Percentiles rank a stretch among this genome's conserved stretches.
These are phyloP conservation scores for Thymelicus acteon DNA, from an alignment of 2,888 invertebrate genomes.

Conservation along the genomic window DNA sequence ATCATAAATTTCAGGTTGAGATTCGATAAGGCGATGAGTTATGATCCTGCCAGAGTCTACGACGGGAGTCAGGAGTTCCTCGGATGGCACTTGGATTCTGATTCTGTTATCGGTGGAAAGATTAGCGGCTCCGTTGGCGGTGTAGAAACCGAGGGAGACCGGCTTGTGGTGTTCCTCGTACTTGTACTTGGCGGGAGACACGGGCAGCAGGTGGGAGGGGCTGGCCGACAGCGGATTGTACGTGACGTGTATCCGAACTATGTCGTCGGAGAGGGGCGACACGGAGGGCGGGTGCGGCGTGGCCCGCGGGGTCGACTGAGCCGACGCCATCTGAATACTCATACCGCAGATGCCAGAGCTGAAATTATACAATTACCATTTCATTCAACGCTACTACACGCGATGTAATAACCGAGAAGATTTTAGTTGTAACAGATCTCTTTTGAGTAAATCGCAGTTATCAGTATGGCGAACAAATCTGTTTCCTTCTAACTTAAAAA, in stretches of 20 bases:
- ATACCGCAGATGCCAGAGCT: constrained; percentile 80
- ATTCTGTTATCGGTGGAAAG: constrained; percentile 88
- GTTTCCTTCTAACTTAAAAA: not conserved
- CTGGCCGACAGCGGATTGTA: constrained; percentile 86
- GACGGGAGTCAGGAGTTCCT: constrained; percentile 87
- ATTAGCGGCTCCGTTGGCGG: constrained; percentile 84
- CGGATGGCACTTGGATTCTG: constrained; percentile 88
- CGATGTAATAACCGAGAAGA: no score
- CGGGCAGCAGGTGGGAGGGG: constrained; percentile 80
- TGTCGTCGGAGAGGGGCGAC: constrained; percentile 86
- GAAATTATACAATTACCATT: constrained; percentile 48
- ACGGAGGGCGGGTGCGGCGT: constrained; percentile 87
- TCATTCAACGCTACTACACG: no score
- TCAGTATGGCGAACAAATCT: not conserved
- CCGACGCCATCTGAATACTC: constrained; percentile 80
- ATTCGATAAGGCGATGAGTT: constrained; percentile 68
- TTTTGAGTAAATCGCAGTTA: not conserved
- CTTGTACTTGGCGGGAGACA: constrained; percentile 73
- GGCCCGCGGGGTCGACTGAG: constrained; percentile 87
- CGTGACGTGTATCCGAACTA: constrained; percentile 92
- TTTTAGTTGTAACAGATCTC: not conserved
- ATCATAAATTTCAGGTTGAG: constrained; percentile 73
- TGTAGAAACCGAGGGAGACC: constrained; percentile 72
- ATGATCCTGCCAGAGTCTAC: constrained; percentile 85
- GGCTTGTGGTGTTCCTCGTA: constrained; percentile 73